Base-by-base conservation (phyloP, 1,140 invertebrate genomes). In the Conus ventricosus region DNA sequence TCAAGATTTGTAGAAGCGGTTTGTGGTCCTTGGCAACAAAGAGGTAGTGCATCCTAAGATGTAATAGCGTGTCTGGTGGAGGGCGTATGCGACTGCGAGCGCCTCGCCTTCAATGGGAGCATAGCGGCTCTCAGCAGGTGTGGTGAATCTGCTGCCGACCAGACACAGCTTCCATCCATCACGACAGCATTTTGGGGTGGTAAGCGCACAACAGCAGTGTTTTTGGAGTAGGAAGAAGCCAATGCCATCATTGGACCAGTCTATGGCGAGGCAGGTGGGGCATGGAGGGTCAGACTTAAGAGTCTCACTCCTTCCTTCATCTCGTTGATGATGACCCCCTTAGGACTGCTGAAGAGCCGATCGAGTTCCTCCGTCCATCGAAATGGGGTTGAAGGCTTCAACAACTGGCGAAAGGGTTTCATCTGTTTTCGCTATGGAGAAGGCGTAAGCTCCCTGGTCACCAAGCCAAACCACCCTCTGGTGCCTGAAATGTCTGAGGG, bases 391-490 rank as follows among this genome's bases (percentile, higher is more conserved):
- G 4, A 51, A 15, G 82, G 84, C 76, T 92, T 91, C 3, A 91
- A 82, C n/a, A 91, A 85, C 17, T 89, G 78, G 8, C 88, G 27
- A 78, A 92, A 92, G 75, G 89, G 91, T 15, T 71, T 67, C 89
- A 91, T 91, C 67, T 82, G 39, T 39, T 88, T 25, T 39, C n/a
- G 88, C 86, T n/a, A 87, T 90, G 17, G 57, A n/a, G 71, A 91
- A 92, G 11, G 90, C 90, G 80, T 39, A 92, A 13, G 91, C 63
- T 5, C 84, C 88, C 88, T 92, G 92, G 60, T 93, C 92, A 81
- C 6, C 92, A 60, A 60, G 5, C 93, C 92, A 54, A 94, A 90
- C 89, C 92, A 93, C 15, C 90, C 80, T 84, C 91, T 75, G 7
- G 89, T 81, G 85, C 90, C 92, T 11, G 87, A 89, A 39, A 0